Evolutionary conservation across 1,140 invertebrate species (phyloP).

Genomic region (Drosophila neocordata): DNA sequence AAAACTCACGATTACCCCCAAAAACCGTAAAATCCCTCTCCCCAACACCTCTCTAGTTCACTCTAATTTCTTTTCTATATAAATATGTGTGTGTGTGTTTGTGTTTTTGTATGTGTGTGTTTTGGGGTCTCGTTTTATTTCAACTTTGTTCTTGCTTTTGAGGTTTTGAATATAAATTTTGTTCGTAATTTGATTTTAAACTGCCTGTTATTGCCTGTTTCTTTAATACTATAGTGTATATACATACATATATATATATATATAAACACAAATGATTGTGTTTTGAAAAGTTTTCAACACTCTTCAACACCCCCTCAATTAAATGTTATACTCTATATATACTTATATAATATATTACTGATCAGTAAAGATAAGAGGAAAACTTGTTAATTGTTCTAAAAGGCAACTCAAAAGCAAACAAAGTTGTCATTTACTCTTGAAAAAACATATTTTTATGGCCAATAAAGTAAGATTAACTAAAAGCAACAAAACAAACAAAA

Average conservation of each 20-base stretch:
- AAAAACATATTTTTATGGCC: conserved; percentile 3
- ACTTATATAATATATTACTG: no score
- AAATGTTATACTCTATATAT: neutral
- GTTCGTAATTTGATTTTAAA: conserved; percentile 78
- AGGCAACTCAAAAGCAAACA: neutral
- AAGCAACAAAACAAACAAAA: neutral
- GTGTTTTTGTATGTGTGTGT: neutral
- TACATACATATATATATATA: neutral
- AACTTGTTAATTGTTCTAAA: conserved; percentile 8
- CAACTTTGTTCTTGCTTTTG: conserved; percentile 41
- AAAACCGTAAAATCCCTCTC: no score
- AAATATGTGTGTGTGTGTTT: conserved; percentile 15
- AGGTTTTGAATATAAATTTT: conserved; percentile 77
- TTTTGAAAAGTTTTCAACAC: neutral
- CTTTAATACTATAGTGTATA: conserved; percentile 18
- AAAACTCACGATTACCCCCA: conserved; percentile 29
- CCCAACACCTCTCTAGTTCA: neutral
- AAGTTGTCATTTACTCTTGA: neutral
- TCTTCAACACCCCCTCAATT: neutral
- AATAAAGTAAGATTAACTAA: conserved; percentile 2
- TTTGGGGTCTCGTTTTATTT: conserved; percentile 38
- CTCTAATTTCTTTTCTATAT: neutral
- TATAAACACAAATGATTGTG: conserved; percentile 1
- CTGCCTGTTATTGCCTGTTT: conserved; percentile 60
- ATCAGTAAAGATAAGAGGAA: neutral